Base-by-base conservation (phyloP, 2,113 vertebrate genomes). In the Ophiodon elongatus region DNA sequence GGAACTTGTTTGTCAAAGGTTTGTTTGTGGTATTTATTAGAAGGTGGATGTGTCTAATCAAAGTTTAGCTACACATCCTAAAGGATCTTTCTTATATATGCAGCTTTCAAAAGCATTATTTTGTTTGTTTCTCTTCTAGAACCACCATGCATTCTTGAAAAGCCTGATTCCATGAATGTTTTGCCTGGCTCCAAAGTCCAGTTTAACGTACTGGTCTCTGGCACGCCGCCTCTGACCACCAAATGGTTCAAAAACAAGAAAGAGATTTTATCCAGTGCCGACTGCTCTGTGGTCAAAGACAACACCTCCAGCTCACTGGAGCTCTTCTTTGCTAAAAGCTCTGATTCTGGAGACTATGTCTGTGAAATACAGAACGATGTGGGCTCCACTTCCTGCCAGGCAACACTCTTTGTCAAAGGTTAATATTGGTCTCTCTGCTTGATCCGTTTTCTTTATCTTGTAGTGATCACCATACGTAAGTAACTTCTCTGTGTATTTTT, bases 391-490 rank as follows among this genome's bases (percentile, higher is more conserved):
- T 96, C 96, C 73, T 97, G 97, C 85, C 97, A 97, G 92, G 90
- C 95, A 64, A 79, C 94, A 6, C 95, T 99, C 52, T 99, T 98
- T 95, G 98, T 99, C 13, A 99, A 99, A 99, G 98, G 98, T 99
- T 93, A 85, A 93, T 89, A 82, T 25, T 19, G 8, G 11, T 0
- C 9, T 57, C 23, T 70, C 4, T 21, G 3, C 10, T 65, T 47
- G 6, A 17, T 65, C 5, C 35, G 0, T 41, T 75, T 64, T 0
- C 25, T 56, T 70, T 56, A 47, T 9, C 27, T 5, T 33, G 3
- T 29, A 27, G 19, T 14, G 17, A 27, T 19, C 4, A 19, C 4
- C 13, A 45, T 4, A 70, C 0, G 66, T 47, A 19, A 75, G 41
- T 15, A 82, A 85, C 66, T 54, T 64, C 29, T 59, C 1, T 27